phyloP scores from a whole-genome alignment of 2,797 vertebrate genomes.

The Mus caroli region DNA sequence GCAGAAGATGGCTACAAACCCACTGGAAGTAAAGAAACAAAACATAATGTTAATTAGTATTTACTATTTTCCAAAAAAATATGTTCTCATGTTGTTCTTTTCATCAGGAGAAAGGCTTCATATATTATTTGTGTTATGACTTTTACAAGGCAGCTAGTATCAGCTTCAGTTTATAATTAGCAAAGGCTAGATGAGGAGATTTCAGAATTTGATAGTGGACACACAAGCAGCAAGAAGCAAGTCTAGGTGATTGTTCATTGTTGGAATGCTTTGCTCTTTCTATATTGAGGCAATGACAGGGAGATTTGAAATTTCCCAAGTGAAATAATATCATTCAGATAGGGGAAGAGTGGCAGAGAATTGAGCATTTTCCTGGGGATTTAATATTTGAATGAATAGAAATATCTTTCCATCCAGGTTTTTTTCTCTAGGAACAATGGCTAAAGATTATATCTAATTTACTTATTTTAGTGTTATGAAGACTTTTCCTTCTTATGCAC shows the following conservation, averaged over 20 bases:
- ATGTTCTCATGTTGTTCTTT: accelerated
- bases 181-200: neutral
- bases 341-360: neutral
- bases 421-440: neutral
- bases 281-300: neutral
- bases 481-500: neutral
- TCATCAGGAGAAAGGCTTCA: neutral
- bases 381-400: neutral
- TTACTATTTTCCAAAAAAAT: neutral
- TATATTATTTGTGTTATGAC: neutral
- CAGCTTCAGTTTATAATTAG: neutral
- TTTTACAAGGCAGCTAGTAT: neutral
- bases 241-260: neutral
- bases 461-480: slow-evolving; percentile 22
- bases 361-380: neutral
- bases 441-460: neutral
- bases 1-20: neutral
- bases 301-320: neutral
- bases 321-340: neutral
- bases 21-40: neutral
- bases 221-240: neutral
- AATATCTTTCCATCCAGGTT: neutral
- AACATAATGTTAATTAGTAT: neutral
- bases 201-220: slow-evolving; percentile 1
- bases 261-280: neutral